These are phyloP conservation scores for Cyprinella venusta DNA, from an alignment of 2,797 vertebrate genomes.

Conservation along the genomic window DNA sequence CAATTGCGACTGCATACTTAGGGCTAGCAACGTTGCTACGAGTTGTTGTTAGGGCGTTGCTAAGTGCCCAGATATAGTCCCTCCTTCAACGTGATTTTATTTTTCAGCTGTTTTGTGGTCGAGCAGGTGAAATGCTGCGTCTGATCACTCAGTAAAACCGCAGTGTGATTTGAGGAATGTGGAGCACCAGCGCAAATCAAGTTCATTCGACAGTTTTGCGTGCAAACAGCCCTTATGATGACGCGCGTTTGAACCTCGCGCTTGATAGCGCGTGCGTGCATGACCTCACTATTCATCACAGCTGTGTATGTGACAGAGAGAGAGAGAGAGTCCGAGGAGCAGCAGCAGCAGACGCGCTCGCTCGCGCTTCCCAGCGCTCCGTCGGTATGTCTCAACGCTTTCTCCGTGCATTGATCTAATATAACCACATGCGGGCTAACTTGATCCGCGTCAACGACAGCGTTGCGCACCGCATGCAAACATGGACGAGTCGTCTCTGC, in stretches of 20 bases:
- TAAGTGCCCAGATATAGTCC: background rate
- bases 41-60: background rate
- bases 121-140: background rate
- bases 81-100: background rate
- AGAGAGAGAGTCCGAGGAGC: background rate
- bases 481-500: conserved; percentile 96
- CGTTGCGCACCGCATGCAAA: conserved; percentile 57
- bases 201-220: background rate
- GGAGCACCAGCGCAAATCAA: background rate
- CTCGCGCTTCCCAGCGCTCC: conserved; percentile 45
- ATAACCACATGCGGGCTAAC: conserved; percentile 20
- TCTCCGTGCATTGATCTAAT: conserved; percentile 51
- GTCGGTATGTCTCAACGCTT: conserved; percentile 71
- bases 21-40: background rate
- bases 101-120: background rate
- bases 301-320: conserved; percentile 59
- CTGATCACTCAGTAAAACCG: background rate
- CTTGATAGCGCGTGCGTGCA: conserved; percentile 62
- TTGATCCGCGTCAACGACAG: too few species aligned
- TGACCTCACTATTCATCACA: conserved; percentile 80
- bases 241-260: background rate
- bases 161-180: background rate
- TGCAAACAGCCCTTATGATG: background rate
- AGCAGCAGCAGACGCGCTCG: conserved; percentile 38
- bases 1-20: accelerated